These are phyloP conservation scores for Hymenochirus boettgeri DNA, from an alignment of 2,113 vertebrate species.

Conservation along the genomic window DNA sequence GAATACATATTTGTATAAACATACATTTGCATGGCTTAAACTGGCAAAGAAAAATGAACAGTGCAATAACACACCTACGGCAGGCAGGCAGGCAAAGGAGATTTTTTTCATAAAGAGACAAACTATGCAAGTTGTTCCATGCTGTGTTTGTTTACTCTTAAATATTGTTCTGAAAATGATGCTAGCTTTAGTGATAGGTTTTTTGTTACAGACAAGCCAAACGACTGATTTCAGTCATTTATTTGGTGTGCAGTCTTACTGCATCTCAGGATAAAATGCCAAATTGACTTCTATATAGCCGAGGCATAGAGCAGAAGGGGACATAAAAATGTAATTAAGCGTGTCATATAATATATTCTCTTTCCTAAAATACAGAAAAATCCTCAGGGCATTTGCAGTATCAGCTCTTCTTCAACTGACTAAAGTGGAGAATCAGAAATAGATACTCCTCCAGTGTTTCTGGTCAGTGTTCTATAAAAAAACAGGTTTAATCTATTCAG, in stretches of 20 bases:
- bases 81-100: too few species aligned
- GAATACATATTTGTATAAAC: too few species aligned
- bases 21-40: too few species aligned
- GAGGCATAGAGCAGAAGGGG: neutral
- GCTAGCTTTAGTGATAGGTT: neutral
- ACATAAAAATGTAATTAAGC: slow-evolving; percentile 3
- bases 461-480: neutral
- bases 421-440: neutral
- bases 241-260: neutral
- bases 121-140: too few species aligned
- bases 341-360: slow-evolving; percentile 6
- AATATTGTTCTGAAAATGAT: neutral
- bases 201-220: neutral
- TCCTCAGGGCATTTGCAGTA: neutral
- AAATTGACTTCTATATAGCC: neutral
- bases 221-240: neutral
- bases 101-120: too few species aligned
- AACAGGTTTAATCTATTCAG: neutral
- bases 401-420: neutral
- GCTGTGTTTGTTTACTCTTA: neutral
- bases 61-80: too few species aligned
- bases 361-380: slow-evolving; percentile 8
- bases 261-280: neutral
- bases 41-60: too few species aligned
- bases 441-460: neutral